These are phyloP conservation scores for Vulpes lagopus DNA, from an alignment of 2,113 vertebrate genomes.

Conservation along the genomic window DNA sequence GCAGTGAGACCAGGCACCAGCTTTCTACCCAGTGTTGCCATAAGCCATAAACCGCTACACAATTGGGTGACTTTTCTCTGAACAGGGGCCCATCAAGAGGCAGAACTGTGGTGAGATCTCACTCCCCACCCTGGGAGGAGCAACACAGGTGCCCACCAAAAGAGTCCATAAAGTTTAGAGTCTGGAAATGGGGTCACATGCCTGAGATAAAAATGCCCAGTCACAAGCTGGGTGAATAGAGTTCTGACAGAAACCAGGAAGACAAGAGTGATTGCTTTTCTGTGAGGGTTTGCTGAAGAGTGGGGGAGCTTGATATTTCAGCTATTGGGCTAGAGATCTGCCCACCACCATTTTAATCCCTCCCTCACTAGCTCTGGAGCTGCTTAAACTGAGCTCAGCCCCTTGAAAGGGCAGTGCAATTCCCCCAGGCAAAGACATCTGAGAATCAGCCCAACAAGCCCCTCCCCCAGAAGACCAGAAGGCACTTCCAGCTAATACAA, in stretches of 20 bases:
- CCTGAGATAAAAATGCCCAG: background rate
- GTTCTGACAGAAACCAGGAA: background rate
- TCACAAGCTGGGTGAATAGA: background rate
- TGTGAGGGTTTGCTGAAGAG: background rate
- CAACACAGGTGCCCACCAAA: background rate
- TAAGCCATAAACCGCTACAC: background rate
- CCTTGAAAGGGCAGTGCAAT: background rate
- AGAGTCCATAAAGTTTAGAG: background rate
- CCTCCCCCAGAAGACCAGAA: background rate
- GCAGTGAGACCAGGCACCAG: background rate
- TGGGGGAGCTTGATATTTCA: background rate
- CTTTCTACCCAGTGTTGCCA: background rate
- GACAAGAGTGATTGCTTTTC: background rate
- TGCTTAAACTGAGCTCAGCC: background rate
- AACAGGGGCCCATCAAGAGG: background rate
- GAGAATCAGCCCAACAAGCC: background rate
- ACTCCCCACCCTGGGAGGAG: too few relatives aligned
- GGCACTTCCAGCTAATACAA: background rate
- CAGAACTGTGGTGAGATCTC: too few relatives aligned
- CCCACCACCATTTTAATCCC: background rate
- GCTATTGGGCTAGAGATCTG: background rate
- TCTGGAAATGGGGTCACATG: background rate
- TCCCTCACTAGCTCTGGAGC: background rate
- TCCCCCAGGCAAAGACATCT: background rate
- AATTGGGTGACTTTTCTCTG: background rate